Evolutionary conservation across 2,797 vertebrate species (phyloP).

Genomic region (Acomys russatus): DNA sequence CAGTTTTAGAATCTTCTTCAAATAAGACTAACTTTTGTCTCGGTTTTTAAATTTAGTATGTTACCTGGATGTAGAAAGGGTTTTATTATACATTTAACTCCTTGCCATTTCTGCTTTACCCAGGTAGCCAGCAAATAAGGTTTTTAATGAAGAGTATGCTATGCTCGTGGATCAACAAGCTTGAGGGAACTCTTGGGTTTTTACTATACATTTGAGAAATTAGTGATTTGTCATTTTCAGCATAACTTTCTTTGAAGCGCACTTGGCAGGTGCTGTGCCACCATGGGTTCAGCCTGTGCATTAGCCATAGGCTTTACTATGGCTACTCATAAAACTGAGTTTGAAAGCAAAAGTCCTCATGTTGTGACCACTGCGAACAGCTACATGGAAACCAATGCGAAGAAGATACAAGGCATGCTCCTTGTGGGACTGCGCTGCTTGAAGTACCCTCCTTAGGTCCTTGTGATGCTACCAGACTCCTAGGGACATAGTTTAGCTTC

Average conservation of each 20-base stretch:
- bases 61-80: not conserved
- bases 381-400: not conserved
- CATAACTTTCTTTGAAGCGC: not conserved
- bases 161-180: not conserved
- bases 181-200: not conserved
- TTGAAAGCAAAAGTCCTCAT: not conserved
- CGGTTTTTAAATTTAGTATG: not conserved
- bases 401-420: not conserved
- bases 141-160: not conserved
- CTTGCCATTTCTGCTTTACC: not conserved
- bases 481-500: not conserved
- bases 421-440: not conserved
- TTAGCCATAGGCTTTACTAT: not conserved
- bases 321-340: not conserved
- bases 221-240: not conserved
- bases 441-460: not conserved
- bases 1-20: constrained; percentile 44
- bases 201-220: not conserved
- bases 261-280: not conserved
- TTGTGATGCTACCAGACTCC: not conserved
- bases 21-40: not conserved
- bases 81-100: not conserved
- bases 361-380: not conserved
- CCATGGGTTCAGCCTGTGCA: not conserved
- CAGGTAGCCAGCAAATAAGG: not conserved